phyloP scores from a whole-genome alignment of 2,113 vertebrate genomes.

The Ctenodactylus gundi region DNA sequence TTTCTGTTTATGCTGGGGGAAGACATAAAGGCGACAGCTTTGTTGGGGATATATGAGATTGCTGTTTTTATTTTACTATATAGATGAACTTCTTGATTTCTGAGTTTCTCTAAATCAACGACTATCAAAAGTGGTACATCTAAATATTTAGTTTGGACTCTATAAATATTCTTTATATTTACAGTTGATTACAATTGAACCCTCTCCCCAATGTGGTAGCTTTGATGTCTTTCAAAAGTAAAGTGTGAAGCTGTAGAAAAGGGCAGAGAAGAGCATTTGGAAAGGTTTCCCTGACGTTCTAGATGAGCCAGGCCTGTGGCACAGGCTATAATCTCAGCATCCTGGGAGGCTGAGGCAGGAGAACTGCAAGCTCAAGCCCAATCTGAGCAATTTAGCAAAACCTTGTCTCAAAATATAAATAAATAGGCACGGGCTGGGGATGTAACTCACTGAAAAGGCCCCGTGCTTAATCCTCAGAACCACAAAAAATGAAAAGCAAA shows the following conservation, averaged over 20 bases:
- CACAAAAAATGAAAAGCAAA: no score
- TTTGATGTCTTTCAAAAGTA: conserved; percentile 21
- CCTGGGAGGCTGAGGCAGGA: no score
- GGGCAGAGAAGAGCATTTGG: background rate
- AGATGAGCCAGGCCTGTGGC: no score
- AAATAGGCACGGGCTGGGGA: no score
- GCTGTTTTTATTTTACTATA: background rate
- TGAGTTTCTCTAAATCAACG: conserved; percentile 17
- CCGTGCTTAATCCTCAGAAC: no score
- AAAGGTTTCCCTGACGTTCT: background rate
- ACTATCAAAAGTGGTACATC: background rate
- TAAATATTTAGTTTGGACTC: background rate
- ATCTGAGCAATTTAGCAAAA: no score
- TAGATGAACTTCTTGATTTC: conserved; percentile 28
- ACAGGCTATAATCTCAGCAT: no score
- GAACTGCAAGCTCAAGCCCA: no score
- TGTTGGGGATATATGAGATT: background rate
- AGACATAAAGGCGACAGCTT: background rate
- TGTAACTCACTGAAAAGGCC: no score
- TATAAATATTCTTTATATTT: background rate
- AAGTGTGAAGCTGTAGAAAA: background rate
- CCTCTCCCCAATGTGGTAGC: background rate
- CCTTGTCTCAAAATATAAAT: no score
- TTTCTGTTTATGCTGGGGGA: background rate
- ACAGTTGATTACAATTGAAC: background rate